A percentile compares a stretch with the other conserved stretches of the same genome.
Evolutionary conservation across 2,113 vertebrate genomes (phyloP).

Genomic region (Perca schrenkii): DNA sequence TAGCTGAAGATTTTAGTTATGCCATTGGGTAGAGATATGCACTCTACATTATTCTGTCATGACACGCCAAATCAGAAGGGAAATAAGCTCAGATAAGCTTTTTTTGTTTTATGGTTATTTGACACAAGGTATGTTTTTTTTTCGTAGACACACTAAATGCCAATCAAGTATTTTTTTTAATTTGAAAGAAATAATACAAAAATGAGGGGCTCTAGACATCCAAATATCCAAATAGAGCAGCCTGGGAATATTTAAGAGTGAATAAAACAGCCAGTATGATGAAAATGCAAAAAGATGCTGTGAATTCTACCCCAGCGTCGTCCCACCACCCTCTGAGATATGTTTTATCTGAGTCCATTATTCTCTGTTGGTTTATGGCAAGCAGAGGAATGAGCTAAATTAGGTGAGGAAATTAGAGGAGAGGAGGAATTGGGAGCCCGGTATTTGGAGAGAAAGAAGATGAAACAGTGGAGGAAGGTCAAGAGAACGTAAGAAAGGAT

Average conservation of each 20-base stretch:
- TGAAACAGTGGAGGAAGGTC: constrained; percentile 74
- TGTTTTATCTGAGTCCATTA: constrained; percentile 52
- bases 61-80: constrained; percentile 6
- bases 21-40: constrained; percentile 15
- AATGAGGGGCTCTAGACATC: constrained; percentile 5
- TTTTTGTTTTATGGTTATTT: neutral
- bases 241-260: constrained; percentile 43
- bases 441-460: constrained; percentile 70
- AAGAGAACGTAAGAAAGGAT: constrained; percentile 71
- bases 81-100: neutral
- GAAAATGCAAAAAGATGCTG: constrained; percentile 59
- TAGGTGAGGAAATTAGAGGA: constrained; percentile 71
- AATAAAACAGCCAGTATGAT: constrained; percentile 44
- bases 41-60: constrained; percentile 4
- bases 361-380: constrained; percentile 51
- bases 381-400: constrained; percentile 69
- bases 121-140: neutral
- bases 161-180: constrained; percentile 19
- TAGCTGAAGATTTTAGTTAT: constrained; percentile 44
- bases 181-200: constrained; percentile 12
- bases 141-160: neutral
- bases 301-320: constrained; percentile 23
- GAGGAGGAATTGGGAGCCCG: constrained; percentile 54
- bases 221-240: constrained; percentile 37
- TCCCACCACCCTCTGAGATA: constrained; percentile 4